Base-by-base conservation (phyloP, 2,888 invertebrate species). In the Acleris holmiana region DNA sequence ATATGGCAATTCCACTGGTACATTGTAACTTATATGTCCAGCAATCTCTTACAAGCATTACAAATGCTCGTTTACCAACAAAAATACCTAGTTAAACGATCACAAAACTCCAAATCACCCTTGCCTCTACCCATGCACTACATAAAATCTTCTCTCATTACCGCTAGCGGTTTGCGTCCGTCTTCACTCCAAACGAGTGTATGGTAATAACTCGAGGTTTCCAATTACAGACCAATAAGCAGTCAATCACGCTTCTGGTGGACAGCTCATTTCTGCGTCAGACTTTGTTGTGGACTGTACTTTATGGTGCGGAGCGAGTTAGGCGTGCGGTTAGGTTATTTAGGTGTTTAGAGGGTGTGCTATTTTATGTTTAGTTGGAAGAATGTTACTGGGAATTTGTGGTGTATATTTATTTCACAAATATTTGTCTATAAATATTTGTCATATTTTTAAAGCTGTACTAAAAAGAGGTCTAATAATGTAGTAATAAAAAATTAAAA, bases 191-290 rank as follows among this genome's bases (percentile, higher is more conserved):
- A 76, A 80, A 76, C 75, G 72, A 75, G 70, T 71, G 67, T 71
- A 74, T 69, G 71, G 76, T 76, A 79, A 80, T 81, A 83, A 80
- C 77, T 72, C 72, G 74, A 75, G 73, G 73, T 82, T 82, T 85
- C 85, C 87, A 86, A 86, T 86, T 84, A 86, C 82, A 73, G 68
- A 68, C 73, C 79, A 85, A 83, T 80, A 80, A 71, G 82, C 82
- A 82, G 83, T 88, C 82, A 82, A 86, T 88, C 86, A 86, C 74
- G 67, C 67, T 61, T 55, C 67, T 73, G 75, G 73, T 75, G 69
- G 82, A 79, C 78, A 79, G 78, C 77, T 79, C 79, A 79, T 82
- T 82, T 75, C 75, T 69, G 70, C 75, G 75, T 72, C 74, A 76
- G 72, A 74, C 49, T 65, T 65, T 54, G 61, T 62, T 62, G 65